A percentile compares a stretch with the other conserved stretches of the same genome.
Conservation (phyloP, 1,140 invertebrate species). For the Teleogryllus occipitalis region DNA sequence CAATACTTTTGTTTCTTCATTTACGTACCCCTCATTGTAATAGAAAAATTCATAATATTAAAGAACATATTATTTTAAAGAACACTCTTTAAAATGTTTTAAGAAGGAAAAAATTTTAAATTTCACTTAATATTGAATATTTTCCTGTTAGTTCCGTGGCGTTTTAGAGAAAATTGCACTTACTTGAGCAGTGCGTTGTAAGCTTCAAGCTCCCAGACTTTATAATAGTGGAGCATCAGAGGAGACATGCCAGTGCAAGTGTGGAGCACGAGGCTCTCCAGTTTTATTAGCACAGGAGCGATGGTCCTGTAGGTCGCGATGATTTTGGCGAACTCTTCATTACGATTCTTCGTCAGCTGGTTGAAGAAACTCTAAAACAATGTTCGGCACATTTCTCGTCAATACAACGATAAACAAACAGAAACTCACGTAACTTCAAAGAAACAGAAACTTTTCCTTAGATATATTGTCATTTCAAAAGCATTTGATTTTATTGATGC, state of each 20-base stretch:
- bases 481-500: too few species aligned
- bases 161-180: background rate
- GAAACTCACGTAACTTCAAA: too few species aligned
- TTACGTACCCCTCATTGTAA: too few species aligned
- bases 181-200: conserved; percentile 45
- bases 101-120: background rate
- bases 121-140: background rate
- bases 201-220: conserved; percentile 60
- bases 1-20: too few species aligned
- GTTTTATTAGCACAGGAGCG: conserved; percentile 67
- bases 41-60: too few species aligned
- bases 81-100: background rate
- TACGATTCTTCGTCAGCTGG: conserved; percentile 55
- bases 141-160: background rate
- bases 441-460: too few species aligned
- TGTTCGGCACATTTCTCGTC: too few species aligned
- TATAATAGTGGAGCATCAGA: conserved; percentile 58
- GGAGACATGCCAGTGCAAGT: conserved; percentile 52
- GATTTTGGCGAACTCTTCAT: conserved; percentile 54
- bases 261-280: conserved; percentile 65
- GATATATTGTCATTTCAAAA: too few species aligned
- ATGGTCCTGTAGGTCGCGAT: conserved; percentile 60
- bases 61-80: too few species aligned
- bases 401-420: too few species aligned
- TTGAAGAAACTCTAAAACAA: conserved; percentile 52